Evolutionary conservation across 2,888 invertebrate species (phyloP).

Genomic region (Anaspis maculata): DNA sequence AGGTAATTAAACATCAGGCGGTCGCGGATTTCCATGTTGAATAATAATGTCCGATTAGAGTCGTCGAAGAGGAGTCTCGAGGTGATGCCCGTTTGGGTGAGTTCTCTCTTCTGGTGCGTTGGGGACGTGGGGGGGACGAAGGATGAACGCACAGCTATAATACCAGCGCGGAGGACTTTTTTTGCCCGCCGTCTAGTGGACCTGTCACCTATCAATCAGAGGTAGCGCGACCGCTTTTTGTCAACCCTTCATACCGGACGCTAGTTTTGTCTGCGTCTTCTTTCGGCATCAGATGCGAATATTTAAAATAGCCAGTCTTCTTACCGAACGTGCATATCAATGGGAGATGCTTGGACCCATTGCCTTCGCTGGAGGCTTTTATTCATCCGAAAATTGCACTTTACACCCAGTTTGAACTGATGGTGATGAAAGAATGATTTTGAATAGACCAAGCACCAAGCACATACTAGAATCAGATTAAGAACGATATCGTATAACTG

Average conservation of each 20-base stretch:
- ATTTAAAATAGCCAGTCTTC: conserved; percentile 39
- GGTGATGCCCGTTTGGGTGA: conserved; percentile 17
- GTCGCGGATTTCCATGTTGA: conserved; percentile 32
- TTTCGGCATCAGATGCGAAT: conserved; percentile 34
- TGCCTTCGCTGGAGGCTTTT: too few relatives aligned
- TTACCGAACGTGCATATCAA: conserved; percentile 30
- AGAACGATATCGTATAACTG: too few relatives aligned
- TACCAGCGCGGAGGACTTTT: too few relatives aligned
- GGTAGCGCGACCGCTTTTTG: conserved; percentile 43
- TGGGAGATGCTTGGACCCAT: conserved; percentile 22
- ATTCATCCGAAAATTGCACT: too few relatives aligned
- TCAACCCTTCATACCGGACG: conserved; percentile 42
- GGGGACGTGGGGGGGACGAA: conserved; percentile 4
- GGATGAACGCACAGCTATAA: conserved; percentile 5
- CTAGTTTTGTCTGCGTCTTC: conserved; percentile 34
- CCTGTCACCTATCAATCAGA: conserved; percentile 45
- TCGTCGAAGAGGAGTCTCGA: conserved; percentile 7
- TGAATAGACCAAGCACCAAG: too few relatives aligned
- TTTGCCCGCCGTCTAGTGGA: conserved; percentile 40
- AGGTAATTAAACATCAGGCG: conserved; percentile 21
- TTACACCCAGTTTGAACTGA: too few relatives aligned
- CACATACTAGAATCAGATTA: too few relatives aligned
- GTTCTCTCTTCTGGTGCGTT: conserved; percentile 7
- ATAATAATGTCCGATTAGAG: conserved; percentile 35
- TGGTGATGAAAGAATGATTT: too few relatives aligned